Base-by-base conservation (phyloP, 2,797 vertebrate genomes). In the Chanos chanos region DNA sequence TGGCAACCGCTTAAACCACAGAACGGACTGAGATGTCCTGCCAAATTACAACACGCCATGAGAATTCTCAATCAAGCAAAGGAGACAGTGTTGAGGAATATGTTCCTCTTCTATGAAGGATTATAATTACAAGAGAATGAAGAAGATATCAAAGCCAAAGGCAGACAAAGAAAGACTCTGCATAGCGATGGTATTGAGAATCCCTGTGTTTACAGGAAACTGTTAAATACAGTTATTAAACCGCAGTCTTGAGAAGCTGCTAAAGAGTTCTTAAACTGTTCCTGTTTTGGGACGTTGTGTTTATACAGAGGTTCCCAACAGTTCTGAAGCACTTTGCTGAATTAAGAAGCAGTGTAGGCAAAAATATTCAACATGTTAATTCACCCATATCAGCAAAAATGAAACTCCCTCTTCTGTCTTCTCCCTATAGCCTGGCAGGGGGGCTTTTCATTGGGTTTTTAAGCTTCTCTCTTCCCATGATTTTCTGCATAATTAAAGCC, bases 401-500 rank as follows among this genome's bases (percentile, higher is more conserved):
- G 15, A 37, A 37, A 37, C 27, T 13, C 25, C 49, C 45, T 28
- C 15, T 9, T 12, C 22, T 10, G 8, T 22, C 4, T 10, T 16
- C n/a, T 4, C 6, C n/a, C 24, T 7, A 1, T 34, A 43, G 12
- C 22, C 27, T 22, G 7, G 5, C 34, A 43, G 12, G 12, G 36
- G 8, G 27, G 2, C 33, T 1, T 18, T 16, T n/a, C 43, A 13
- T 58, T 39, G 27, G 61, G 22, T 47, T 30, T 37, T 12, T 18
- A 40, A 15, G 39, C 24, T 39, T 18, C 15, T 55, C 27, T 48
- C 36, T 22, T 58, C 30, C 36, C n/a, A 30, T 21, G 9, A 8
- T 27, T 61, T 44, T 56, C 28, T 54, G 41, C 31, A 65, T 70
- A 61, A 65, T 61, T 56, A 43, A 65, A 66, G 36, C 41, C 25